These are phyloP conservation scores for Huso huso DNA, from an alignment of 2,797 vertebrate genomes.

Conservation along the genomic window DNA sequence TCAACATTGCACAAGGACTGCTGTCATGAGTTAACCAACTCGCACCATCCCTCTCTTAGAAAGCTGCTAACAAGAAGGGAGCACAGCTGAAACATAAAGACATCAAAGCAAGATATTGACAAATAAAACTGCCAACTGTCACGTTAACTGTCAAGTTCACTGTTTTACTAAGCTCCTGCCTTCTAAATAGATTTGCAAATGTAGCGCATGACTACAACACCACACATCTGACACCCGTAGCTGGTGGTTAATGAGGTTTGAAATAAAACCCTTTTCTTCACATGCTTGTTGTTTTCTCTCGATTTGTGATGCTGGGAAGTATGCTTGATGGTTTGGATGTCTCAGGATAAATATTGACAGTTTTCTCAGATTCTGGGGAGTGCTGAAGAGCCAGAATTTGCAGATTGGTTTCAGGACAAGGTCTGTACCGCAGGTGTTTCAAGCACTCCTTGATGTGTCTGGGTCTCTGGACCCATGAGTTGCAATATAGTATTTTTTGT, in stretches of 20 bases:
- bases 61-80: no score
- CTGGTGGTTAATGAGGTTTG: constrained; percentile 14
- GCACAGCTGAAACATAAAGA: no score
- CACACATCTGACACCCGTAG: constrained; percentile 13
- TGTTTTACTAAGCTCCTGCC: neutral
- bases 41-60: no score
- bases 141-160: neutral
- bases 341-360: neutral
- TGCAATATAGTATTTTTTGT: no score
- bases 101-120: no score
- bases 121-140: neutral
- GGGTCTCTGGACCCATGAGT: neutral
- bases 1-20: no score
- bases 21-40: no score
- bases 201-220: neutral
- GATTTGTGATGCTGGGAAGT: constrained; percentile 1
- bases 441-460: no score
- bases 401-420: no score
- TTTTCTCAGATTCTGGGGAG: neutral
- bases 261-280: neutral
- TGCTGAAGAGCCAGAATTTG: neutral
- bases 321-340: neutral
- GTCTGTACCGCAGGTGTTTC: neutral
- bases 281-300: no score
- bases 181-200: constrained; percentile 3